phyloP scores from a whole-genome alignment of 2,113 vertebrate genomes.

The Mormoops blainvillei region DNA sequence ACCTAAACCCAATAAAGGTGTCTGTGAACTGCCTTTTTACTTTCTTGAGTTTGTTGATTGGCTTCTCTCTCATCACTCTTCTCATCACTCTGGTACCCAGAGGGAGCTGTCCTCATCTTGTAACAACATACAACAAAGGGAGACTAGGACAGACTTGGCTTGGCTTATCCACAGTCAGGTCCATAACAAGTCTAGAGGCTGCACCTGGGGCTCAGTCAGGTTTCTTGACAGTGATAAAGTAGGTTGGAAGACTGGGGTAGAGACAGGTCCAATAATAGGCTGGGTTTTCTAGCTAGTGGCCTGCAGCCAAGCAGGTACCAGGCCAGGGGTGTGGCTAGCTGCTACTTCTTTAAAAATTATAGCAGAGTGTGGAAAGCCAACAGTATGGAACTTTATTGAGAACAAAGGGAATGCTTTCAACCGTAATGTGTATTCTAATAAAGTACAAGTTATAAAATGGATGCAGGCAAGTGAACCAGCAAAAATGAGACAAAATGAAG shows the following conservation, averaged over 20 bases:
- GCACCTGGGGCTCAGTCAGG: background rate
- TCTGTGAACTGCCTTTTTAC: background rate
- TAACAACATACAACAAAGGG: background rate
- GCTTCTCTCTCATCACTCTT: background rate
- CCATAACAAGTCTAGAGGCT: background rate
- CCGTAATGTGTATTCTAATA: background rate
- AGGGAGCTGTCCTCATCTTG: background rate
- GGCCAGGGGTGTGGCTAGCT: background rate
- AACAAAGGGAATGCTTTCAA: background rate
- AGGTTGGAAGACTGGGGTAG: accelerated
- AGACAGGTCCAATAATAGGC: slow-evolving; percentile 6
- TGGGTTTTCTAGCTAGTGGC: slow-evolving; percentile 9
- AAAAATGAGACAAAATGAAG: slow-evolving; percentile 1
- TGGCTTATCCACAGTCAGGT: accelerated
- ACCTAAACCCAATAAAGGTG: background rate
- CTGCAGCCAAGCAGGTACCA: background rate
- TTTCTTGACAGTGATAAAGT: slow-evolving; percentile 28
- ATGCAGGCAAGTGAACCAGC: background rate
- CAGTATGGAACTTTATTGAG: background rate
- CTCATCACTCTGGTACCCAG: background rate
- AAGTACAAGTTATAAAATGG: background rate
- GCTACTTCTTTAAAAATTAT: background rate
- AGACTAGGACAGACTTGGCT: background rate
- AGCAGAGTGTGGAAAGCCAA: background rate
- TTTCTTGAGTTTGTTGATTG: background rate